Evolutionary conservation across 1,140 invertebrate species (phyloP), one percentile per base, ranked within the genome.

Genomic region (Coenobita brevimanus): DNA sequence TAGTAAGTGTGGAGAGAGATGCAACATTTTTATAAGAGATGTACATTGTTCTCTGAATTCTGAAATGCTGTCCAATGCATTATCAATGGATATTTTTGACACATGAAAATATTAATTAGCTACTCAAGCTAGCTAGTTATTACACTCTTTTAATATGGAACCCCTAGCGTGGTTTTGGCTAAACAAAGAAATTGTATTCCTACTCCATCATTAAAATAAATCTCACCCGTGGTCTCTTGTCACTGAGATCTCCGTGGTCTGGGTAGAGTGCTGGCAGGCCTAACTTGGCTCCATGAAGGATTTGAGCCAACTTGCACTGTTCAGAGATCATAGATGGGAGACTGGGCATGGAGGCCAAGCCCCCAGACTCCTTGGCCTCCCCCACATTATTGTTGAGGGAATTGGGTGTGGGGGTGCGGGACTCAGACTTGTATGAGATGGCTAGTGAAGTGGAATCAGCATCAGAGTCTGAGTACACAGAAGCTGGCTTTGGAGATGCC

Each of bases 281-380:
- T n/a, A 89, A 38, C 38, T 90, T 90, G 8, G 90, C 67, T 6
- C 90, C 80, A 27, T 89, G 86, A 27, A 90, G 87, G 27, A 90
- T 89, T 64, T 90, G 90, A 27, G 90, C 90, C 46, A 90, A 71
- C 38, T 90, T 90, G 88, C 90, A 87, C n/a, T 89, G 89, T 33
- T 89, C 89, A 27, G 86, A 88, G 54, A 88, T 82, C 57, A 82
- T 27, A 46, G 86, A 76, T 27, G 86, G 86, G 50, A 86, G 46
- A 46, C 67, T 78, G 24, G 89, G 30, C 64, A 62, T 36, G 6
- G 82, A 15, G 15, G 60, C 60, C 10, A 54, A 10, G 4, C 50
- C 57, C 36, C 67, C 78, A 41, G 76, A 64, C 30, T 88, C 86
- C 54, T 88, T 88, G n/a, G 54, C 24, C 13, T 88, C 86, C 4